These are phyloP conservation scores for Patagioenas fasciata DNA, from an alignment of 2,113 vertebrate species.

Conservation along the genomic window DNA sequence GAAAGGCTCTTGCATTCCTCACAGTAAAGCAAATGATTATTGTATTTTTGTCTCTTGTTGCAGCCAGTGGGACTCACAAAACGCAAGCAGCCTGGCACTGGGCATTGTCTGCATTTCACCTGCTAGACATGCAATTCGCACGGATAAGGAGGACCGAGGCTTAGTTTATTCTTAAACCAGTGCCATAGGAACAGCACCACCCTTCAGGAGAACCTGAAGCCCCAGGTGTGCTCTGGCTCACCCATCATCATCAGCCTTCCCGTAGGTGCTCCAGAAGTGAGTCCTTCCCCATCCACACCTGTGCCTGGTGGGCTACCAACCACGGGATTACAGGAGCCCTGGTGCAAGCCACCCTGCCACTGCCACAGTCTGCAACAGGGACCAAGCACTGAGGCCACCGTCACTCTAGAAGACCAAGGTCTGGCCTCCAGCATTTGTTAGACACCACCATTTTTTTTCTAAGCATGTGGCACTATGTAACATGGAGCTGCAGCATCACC, in stretches of 20 bases:
- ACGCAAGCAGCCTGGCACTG: neutral
- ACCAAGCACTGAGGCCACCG: neutral
- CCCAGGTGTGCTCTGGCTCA: neutral
- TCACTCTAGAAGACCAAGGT: too few species aligned
- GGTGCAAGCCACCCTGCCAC: neutral
- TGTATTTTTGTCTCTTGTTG: neutral
- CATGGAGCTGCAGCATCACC: neutral
- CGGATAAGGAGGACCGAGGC: neutral
- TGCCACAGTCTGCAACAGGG: neutral
- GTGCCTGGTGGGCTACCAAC: rapidly evolving
- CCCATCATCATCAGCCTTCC: neutral
- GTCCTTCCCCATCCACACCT: neutral
- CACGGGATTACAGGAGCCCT: neutral
- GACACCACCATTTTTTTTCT: neutral
- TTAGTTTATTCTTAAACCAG: neutral
- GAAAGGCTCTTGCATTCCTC: neutral
- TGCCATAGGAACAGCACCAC: neutral
- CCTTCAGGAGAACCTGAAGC: neutral
- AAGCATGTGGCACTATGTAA: neutral
- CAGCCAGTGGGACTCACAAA: neutral
- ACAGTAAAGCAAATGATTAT: neutral
- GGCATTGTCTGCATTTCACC: neutral
- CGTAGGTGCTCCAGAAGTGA: neutral
- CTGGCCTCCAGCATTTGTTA: neutral
- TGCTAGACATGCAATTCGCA: neutral